Percentiles rank a stretch among this genome's conserved stretches.
Conservation (phyloP, 1,140 invertebrate species). For the Leguminivora glycinivorella region DNA sequence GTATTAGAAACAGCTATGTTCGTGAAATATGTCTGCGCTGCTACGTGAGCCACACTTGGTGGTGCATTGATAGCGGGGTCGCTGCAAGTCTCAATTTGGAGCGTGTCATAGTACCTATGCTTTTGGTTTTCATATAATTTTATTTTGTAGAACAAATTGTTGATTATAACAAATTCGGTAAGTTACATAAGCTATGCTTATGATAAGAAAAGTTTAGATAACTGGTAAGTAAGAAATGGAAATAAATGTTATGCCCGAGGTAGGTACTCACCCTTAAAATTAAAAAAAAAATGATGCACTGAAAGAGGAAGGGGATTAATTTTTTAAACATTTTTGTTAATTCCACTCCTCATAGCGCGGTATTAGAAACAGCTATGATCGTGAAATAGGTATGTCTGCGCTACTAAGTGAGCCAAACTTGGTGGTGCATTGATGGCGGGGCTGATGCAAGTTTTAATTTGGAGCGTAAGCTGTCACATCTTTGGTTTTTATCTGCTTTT, state of each 20-base stretch:
- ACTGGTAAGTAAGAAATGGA: too few species aligned
- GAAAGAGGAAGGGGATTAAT: too few species aligned
- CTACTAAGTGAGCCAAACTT: conserved; percentile 18
- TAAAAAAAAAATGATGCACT: too few species aligned
- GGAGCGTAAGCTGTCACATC: neutral
- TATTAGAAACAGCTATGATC: conserved; percentile 39
- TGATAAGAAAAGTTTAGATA: too few species aligned
- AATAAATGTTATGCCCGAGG: too few species aligned
- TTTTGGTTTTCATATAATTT: too few species aligned
- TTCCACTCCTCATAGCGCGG: conserved; percentile 32
- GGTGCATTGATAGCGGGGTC: conserved; percentile 23
- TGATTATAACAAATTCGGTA: too few species aligned
- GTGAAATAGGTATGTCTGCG: conserved; percentile 39
- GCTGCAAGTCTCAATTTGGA: conserved; percentile 26
- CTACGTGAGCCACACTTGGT: conserved; percentile 12
- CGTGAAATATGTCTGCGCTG: conserved; percentile 37
- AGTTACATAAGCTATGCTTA: too few species aligned
- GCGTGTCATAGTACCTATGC: neutral
- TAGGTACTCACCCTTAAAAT: too few species aligned
- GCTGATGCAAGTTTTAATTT: conserved; percentile 22
- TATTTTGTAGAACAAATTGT: too few species aligned
- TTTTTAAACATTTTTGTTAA: too few species aligned
- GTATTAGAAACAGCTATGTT: conserved; percentile 39
- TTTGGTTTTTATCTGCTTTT: too few species aligned
- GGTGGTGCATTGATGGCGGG: conserved; percentile 26